A percentile compares a stretch with the other conserved stretches of the same genome.
These are phyloP conservation scores for Lateolabrax maculatus DNA, from an alignment of 2,797 vertebrate species.

Conservation along the genomic window DNA sequence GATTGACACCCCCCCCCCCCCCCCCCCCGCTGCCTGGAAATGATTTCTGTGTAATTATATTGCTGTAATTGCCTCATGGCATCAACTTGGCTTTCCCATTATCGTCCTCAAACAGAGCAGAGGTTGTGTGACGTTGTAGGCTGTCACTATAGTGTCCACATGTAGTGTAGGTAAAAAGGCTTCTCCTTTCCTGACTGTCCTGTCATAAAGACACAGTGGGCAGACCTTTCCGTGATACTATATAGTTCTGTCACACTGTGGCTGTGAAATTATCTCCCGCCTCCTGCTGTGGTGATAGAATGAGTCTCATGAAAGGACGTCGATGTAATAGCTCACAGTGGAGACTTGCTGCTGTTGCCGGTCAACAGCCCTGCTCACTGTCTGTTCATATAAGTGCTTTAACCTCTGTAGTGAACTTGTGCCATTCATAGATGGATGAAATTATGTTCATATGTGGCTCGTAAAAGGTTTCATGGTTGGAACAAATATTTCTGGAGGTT, in stretches of 20 bases:
- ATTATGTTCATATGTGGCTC: neutral
- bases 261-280: slow-evolving; percentile 3
- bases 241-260: neutral
- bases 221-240: neutral
- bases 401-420: neutral
- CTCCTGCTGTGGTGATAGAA: slow-evolving; percentile 2
- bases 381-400: neutral
- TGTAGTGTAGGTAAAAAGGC: neutral
- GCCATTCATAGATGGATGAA: neutral
- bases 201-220: neutral
- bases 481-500: neutral
- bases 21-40: slow-evolving; percentile 51
- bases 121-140: neutral
- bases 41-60: slow-evolving; percentile 49
- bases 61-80: slow-evolving; percentile 53
- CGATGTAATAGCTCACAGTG: neutral
- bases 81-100: slow-evolving; percentile 37
- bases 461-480: too few relatives aligned
- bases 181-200: neutral
- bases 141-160: neutral
- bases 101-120: slow-evolving; percentile 25
- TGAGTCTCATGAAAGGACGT: neutral
- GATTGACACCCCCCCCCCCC: neutral
- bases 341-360: neutral
- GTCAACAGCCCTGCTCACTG: neutral